Conservation (phyloP, 2,888 invertebrate species). For the Cyaniris semiargus region DNA sequence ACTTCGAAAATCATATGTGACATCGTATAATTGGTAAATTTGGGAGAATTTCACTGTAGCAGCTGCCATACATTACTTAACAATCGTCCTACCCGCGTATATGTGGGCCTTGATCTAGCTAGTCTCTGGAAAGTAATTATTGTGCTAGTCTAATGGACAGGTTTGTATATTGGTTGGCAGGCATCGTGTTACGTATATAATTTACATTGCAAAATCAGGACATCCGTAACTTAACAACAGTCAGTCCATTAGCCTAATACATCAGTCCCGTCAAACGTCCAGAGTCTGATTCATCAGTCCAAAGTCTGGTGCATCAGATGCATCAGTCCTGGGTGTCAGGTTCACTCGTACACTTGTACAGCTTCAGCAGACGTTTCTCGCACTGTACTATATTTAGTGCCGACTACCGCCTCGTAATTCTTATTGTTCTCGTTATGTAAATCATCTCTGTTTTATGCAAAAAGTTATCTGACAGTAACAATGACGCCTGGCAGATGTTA, state of each 20-base stretch:
- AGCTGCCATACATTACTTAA: no score
- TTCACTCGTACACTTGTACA: neutral
- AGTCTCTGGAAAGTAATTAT: neutral
- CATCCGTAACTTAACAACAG: neutral
- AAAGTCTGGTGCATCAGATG: no score
- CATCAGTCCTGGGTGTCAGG: neutral
- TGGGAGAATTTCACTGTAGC: neutral
- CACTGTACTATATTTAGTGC: conserved; percentile 7
- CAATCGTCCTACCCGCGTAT: no score
- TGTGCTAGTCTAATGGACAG: neutral
- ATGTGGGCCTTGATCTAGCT: no score
- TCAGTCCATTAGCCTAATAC: neutral
- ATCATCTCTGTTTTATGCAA: neutral
- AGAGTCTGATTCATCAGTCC: no score
- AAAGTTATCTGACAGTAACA: conserved; percentile 10
- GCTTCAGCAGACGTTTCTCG: conserved; percentile 17
- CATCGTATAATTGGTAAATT: neutral
- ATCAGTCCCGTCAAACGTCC: neutral
- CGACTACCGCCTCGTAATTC: neutral
- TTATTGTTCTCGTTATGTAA: conserved; percentile 14
- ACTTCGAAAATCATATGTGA: neutral
- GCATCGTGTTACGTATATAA: neutral
- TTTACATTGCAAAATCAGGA: neutral
- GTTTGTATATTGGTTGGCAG: neutral
- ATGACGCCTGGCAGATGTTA: neutral